Evolutionary conservation across 2,888 invertebrate species (phyloP).

Genomic region (Onchidella celtica): DNA sequence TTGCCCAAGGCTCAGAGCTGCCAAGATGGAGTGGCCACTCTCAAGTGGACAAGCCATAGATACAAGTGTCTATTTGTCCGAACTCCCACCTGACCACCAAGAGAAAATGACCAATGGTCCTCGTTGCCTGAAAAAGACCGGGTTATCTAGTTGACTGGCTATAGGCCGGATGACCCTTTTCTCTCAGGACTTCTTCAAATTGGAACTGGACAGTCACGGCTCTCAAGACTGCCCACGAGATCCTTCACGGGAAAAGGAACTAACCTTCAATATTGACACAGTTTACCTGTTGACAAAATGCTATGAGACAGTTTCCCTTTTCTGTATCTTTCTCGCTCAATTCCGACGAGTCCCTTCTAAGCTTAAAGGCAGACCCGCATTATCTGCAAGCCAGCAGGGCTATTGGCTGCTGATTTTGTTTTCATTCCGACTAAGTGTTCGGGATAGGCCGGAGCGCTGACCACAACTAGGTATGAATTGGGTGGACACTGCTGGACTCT

Average conservation of each 20-base stretch:
- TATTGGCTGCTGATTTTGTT: neutral
- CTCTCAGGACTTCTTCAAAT: neutral
- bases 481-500: neutral
- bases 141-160: neutral
- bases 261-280: neutral
- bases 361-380: neutral
- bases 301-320: neutral
- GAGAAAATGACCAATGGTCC: neutral
- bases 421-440: neutral
- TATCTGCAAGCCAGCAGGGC: neutral
- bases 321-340: neutral
- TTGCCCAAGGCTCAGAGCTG: neutral
- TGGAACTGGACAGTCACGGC: neutral
- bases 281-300: neutral
- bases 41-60: conserved; percentile 4
- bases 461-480: neutral
- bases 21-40: conserved; percentile 15
- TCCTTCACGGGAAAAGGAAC: neutral
- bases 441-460: neutral
- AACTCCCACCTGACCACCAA: neutral
- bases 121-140: neutral
- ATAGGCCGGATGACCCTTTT: neutral
- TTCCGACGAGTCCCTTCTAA: neutral
- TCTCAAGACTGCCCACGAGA: neutral
- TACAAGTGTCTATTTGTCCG: neutral